Base-by-base conservation (phyloP, 2,797 vertebrate genomes). In the Bradypus variegatus region DNA sequence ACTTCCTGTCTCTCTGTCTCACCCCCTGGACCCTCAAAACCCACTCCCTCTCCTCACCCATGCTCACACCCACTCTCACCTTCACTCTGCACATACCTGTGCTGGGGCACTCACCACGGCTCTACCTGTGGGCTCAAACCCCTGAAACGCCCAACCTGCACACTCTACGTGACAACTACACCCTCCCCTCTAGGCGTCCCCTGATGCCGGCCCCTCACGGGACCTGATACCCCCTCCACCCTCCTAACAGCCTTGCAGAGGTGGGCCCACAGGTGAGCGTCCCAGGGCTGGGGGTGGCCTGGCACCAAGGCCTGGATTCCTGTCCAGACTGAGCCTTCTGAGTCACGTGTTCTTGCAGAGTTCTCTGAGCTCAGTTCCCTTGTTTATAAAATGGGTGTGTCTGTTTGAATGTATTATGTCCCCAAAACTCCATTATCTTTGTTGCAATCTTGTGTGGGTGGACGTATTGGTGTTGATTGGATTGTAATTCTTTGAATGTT, bases 91-190 rank as follows among this genome's bases (percentile, higher is more conserved):
- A 62, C 15, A 8, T 4, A 29, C 1, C 0, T 15, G 50, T 0
- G 3, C 10, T 36, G 48, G 38, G 16, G 29, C 12, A 8, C 86
- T 21, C 15, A 14, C 45, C 13, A 36, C 13, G 4, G 75, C 53
- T 41, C 67, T 65, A n/a, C 50, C 29, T 36, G 10, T 5, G 45
- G 14, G 80, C 69, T 48, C 8, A 21, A 19, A 50, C 36, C 27
- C 27, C 67, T 10, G 25, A 38, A 19, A 1, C 16, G 6, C 38
- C 80, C 70, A 50, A 41, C 12, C 21, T 10, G 38, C 41, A 33
- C 67, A 2, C 33, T 8, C 33, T 4, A 12, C 69, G 38, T 19
- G 0, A 36, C 1, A 1, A 14, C 29, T 75, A 36, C 11, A 16
- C 31, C 58, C 50, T 69, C 38, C 0, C 2, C 33, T 87, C 45